A percentile compares a stretch with the other conserved stretches of the same genome.
These are phyloP conservation scores for Drosophila obscura DNA, from an alignment of 1,140 invertebrate genomes.

Conservation along the genomic window DNA sequence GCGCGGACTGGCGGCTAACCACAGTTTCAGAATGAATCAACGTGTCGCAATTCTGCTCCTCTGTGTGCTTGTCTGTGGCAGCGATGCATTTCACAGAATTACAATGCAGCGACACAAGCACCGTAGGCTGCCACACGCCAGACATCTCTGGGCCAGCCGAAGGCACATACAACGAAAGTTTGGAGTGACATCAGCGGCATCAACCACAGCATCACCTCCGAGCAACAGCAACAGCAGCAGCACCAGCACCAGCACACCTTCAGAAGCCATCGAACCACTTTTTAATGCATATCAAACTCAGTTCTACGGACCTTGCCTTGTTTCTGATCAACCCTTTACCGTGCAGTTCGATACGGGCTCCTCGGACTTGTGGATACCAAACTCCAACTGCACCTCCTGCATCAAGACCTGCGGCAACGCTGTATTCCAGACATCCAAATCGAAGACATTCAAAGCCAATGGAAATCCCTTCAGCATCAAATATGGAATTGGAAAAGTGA, in stretches of 20 bases:
- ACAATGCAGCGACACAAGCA: neutral
- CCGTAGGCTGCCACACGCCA: constrained; percentile 17
- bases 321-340: constrained; percentile 89
- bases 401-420: constrained; percentile 98
- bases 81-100: constrained; percentile 6
- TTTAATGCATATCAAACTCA: constrained; percentile 59
- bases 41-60: constrained; percentile 20
- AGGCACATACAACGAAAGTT: too few species aligned
- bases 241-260: too few species aligned
- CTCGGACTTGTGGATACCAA: constrained; percentile 69
- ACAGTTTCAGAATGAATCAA: constrained; percentile 23
- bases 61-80: neutral
- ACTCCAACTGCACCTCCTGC: constrained; percentile 84
- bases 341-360: constrained; percentile 74
- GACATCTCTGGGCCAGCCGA: too few species aligned
- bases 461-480: constrained; percentile 13
- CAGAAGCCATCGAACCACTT: constrained; percentile 25
- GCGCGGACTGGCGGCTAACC: neutral
- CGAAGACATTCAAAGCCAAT: constrained; percentile 3
- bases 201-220: too few species aligned
- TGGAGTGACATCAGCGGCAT: too few species aligned
- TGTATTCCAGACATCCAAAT: constrained; percentile 87
- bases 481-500: constrained; percentile 23
- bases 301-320: constrained; percentile 94
- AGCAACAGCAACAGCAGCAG: too few species aligned